These are phyloP conservation scores for Apamea epomidion DNA, from an alignment of 2,888 invertebrate genomes.

Conservation along the genomic window DNA sequence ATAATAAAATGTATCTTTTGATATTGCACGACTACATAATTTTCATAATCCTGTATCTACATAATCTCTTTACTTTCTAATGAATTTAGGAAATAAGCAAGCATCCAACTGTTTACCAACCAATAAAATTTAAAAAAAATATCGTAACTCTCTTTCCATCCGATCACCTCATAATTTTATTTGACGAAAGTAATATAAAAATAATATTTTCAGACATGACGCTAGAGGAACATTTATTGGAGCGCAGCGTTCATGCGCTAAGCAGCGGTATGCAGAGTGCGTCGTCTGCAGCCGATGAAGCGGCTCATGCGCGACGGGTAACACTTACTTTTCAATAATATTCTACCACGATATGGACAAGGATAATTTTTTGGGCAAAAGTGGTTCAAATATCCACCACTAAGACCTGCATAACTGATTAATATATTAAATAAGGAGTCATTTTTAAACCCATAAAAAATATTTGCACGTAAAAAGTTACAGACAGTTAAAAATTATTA, in stretches of 20 bases:
- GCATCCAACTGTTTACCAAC: background rate
- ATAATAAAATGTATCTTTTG: background rate
- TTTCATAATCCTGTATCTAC: background rate
- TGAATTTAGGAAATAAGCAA: background rate
- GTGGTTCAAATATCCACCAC: too few relatives aligned
- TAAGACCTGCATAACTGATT: background rate
- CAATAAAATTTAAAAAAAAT: background rate
- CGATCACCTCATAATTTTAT: background rate
- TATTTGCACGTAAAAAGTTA: background rate
- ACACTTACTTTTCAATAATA: slow-evolving; percentile 32
- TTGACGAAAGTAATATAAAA: background rate
- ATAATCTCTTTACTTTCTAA: background rate
- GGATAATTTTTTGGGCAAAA: background rate
- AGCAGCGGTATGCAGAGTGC: slow-evolving; percentile 68
- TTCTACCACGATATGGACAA: background rate
- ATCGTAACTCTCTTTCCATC: too few relatives aligned
- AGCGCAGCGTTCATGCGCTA: slow-evolving; percentile 66
- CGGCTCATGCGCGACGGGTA: slow-evolving; percentile 74
- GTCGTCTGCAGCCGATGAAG: slow-evolving; percentile 17
- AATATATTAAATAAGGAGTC: background rate
- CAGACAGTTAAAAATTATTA: background rate
- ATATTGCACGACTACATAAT: background rate
- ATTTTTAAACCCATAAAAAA: background rate
- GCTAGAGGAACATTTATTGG: slow-evolving; percentile 80
- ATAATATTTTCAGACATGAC: slow-evolving; percentile 75